Conservation (phyloP, 2,113 vertebrate genomes). For the Manacus vitellinus region DNA sequence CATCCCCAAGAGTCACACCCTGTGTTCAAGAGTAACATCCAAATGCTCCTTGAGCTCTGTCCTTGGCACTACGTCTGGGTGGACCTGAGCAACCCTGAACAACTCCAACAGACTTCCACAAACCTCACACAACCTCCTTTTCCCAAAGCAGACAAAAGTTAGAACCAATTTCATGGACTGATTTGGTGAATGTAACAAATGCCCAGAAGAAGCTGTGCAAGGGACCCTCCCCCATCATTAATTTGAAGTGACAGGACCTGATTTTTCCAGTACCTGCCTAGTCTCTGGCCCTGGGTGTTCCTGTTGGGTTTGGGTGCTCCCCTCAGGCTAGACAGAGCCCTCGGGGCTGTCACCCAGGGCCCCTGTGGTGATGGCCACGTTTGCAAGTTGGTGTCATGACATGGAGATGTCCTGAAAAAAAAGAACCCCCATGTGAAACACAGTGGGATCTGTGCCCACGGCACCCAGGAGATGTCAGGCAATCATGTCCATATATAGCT, state of each 20-base stretch:
- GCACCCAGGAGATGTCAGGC: conserved; percentile 13
- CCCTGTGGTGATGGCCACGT: background rate
- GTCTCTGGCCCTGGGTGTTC: background rate
- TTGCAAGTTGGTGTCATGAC: accelerated
- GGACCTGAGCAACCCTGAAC: background rate
- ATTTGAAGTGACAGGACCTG: background rate
- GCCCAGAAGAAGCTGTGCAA: background rate
- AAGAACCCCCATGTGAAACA: background rate
- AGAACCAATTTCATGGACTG: background rate
- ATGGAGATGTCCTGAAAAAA: background rate
- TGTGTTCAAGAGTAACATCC: background rate
- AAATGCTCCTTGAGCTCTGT: background rate
- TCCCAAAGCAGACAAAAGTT: accelerated
- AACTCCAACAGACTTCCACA: background rate
- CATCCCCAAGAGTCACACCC: background rate
- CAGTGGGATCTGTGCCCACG: accelerated
- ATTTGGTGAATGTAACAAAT: background rate
- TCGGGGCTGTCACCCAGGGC: background rate
- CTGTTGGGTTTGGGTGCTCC: background rate
- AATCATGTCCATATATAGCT: background rate
- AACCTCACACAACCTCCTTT: background rate
- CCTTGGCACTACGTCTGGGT: background rate
- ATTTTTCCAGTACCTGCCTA: background rate
- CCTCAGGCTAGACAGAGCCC: background rate
- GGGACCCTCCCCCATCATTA: background rate